phyloP scores from a whole-genome alignment of 2,113 vertebrate species.

The Eretmochelys imbricata region DNA sequence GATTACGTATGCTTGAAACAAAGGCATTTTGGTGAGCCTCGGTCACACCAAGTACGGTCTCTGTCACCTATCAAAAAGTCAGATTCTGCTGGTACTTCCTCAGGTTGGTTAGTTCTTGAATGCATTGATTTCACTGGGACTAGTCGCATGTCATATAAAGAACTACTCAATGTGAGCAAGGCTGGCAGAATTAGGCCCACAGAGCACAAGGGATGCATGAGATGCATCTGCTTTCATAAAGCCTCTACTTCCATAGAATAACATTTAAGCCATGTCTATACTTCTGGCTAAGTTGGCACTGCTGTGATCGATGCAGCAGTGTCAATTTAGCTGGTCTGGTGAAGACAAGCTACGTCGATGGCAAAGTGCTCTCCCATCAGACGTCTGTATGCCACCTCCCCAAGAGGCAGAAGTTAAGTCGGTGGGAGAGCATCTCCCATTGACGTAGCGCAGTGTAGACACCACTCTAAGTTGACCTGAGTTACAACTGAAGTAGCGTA shows the following conservation, averaged over 20 bases:
- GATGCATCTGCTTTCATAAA: background rate
- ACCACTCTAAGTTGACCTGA: no score
- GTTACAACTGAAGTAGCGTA: no score
- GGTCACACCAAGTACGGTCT: background rate
- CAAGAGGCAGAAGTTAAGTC: no score
- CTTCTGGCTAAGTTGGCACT: background rate
- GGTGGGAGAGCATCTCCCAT: no score
- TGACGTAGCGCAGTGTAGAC: no score
- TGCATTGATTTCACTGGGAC: background rate
- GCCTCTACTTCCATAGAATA: background rate
- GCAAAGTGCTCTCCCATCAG: no score
- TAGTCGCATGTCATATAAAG: background rate
- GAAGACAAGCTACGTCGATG: no score
- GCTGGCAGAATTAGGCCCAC: background rate
- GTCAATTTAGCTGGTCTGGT: no score
- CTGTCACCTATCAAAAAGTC: slow-evolving; percentile 6
- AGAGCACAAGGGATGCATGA: background rate
- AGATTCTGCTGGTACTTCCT: slow-evolving; percentile 29
- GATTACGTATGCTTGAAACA: slow-evolving; percentile 34
- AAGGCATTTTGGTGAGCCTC: slow-evolving; percentile 26
- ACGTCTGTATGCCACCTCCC: no score
- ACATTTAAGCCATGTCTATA: background rate
- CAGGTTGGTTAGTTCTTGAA: slow-evolving; percentile 27
- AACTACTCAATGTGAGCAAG: background rate
- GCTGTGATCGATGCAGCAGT: background rate